These are phyloP conservation scores for Polymixis lichenea DNA, from an alignment of 2,888 invertebrate species.

Conservation along the genomic window DNA sequence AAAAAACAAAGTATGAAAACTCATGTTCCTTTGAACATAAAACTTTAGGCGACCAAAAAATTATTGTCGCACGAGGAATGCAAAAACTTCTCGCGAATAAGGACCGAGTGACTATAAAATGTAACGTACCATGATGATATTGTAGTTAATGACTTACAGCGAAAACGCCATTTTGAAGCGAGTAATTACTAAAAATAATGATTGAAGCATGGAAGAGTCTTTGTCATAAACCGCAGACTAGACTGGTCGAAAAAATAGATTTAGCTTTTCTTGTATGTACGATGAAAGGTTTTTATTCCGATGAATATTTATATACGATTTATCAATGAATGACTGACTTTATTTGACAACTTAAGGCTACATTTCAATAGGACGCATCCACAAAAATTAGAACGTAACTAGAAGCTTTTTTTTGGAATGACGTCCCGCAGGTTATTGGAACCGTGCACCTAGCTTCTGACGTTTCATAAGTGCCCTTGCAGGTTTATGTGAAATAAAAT, in stretches of 20 bases:
- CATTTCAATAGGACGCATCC: too few species aligned
- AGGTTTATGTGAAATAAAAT: too few species aligned
- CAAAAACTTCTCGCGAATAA: slow-evolving; percentile 39
- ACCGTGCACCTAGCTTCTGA: too few species aligned
- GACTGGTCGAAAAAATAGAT: slow-evolving; percentile 14
- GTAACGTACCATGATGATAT: slow-evolving; percentile 44
- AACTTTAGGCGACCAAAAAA: slow-evolving; percentile 21
- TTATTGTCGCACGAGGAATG: slow-evolving; percentile 13
- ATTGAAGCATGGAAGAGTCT: slow-evolving; percentile 26
- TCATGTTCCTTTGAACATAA: background rate
- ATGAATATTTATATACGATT: background rate
- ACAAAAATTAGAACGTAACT: too few species aligned
- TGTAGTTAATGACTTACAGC: slow-evolving; percentile 51
- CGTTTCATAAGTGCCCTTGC: too few species aligned
- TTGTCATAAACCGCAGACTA: slow-evolving; percentile 31
- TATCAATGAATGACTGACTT: background rate
- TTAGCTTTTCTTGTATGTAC: background rate
- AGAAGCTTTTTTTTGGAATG: too few species aligned
- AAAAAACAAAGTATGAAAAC: background rate
- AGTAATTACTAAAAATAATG: slow-evolving; percentile 50
- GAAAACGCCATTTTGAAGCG: slow-evolving; percentile 44
- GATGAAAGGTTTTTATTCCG: background rate
- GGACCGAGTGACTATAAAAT: slow-evolving; percentile 60
- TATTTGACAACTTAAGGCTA: background rate
- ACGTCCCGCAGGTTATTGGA: too few species aligned